Conservation (phyloP, 2,888 invertebrate species). For the Epinotia ramella region DNA sequence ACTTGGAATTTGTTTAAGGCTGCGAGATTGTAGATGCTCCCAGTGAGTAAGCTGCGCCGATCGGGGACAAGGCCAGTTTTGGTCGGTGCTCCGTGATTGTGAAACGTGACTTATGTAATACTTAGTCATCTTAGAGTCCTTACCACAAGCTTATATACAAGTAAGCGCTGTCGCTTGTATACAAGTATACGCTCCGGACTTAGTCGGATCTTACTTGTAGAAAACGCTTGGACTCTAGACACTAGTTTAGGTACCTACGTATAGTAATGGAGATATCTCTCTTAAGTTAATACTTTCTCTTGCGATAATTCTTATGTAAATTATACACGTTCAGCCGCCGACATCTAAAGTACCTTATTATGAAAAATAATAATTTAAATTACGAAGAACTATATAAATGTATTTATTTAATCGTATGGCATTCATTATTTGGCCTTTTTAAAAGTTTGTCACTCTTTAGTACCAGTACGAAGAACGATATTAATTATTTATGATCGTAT, state of each 20-base stretch:
- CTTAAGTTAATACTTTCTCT: slow-evolving; percentile 9
- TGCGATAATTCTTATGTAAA: slow-evolving; percentile 11
- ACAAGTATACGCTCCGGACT: slow-evolving; percentile 10
- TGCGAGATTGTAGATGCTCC: background rate
- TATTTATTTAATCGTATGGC: too few relatives aligned
- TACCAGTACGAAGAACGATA: too few relatives aligned
- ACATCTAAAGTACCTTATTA: background rate
- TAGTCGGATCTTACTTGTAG: background rate
- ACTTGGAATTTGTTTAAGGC: slow-evolving; percentile 13
- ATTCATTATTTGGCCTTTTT: too few relatives aligned
- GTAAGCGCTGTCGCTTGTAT: background rate
- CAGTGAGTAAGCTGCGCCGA: slow-evolving; percentile 30
- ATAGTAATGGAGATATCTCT: background rate
- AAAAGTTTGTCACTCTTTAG: too few relatives aligned
- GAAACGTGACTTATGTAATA: slow-evolving; percentile 47
- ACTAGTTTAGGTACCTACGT: background rate
- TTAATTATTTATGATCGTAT: background rate
- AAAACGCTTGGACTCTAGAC: background rate
- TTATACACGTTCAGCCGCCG: background rate
- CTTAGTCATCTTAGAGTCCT: background rate
- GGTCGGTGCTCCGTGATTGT: slow-evolving; percentile 43
- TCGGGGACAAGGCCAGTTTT: slow-evolving; percentile 52
- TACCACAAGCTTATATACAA: background rate
- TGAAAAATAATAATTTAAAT: background rate
- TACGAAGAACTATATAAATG: background rate